Evolutionary conservation across 2,113 vertebrate genomes (phyloP).

Genomic region (Scalopus aquaticus): DNA sequence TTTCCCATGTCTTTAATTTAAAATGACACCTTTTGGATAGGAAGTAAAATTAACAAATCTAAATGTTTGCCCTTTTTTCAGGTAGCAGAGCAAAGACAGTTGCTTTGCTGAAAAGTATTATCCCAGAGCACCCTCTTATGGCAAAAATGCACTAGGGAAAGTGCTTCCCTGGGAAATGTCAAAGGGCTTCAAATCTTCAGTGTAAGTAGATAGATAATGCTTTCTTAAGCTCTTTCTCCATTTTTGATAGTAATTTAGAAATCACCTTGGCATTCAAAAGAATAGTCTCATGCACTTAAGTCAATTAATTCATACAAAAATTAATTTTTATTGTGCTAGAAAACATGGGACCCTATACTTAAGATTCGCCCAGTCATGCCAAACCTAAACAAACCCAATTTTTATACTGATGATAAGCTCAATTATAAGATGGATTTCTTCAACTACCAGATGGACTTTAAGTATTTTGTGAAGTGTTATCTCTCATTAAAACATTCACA

Average conservation of each 20-base stretch:
- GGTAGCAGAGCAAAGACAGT: not conserved
- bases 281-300: not conserved
- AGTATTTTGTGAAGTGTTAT: not conserved
- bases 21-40: not conserved
- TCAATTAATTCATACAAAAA: not conserved
- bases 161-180: not conserved
- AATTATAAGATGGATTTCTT: slow-evolving; percentile 24
- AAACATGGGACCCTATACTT: not conserved
- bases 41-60: slow-evolving; percentile 25
- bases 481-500: slow-evolving; percentile 43
- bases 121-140: slow-evolving; percentile 79
- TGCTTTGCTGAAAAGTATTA: slow-evolving; percentile 33
- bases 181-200: not conserved
- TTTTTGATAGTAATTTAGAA: not conserved
- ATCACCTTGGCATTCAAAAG: not conserved
- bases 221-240: not conserved
- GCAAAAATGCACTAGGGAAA: slow-evolving; percentile 50
- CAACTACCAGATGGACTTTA: slow-evolving; percentile 9
- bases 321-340: not conserved
- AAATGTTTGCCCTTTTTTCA: not conserved
- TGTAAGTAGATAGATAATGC: not conserved
- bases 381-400: slow-evolving; percentile 22
- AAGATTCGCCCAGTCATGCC: not conserved
- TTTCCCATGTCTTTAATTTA: not conserved
- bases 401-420: not conserved